phyloP scores from a whole-genome alignment of 2,797 vertebrate species.

The Acanthurus tractus region DNA sequence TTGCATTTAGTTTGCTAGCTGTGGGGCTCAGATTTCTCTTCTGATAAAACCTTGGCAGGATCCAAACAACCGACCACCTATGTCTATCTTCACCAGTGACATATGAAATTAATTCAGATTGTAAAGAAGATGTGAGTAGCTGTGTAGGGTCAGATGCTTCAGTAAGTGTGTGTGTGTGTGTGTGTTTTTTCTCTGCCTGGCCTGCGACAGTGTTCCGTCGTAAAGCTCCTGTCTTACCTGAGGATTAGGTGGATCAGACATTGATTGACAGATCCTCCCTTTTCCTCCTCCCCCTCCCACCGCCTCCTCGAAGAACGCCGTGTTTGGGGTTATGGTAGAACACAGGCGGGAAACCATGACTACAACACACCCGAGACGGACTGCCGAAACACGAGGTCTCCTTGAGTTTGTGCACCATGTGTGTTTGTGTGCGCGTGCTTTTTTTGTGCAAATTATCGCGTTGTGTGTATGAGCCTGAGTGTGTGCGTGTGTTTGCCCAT shows the following conservation, averaged over 20 bases:
- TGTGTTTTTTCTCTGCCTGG: slow-evolving; percentile 54
- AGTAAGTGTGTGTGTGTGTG: too few species aligned
- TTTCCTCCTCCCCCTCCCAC: slow-evolving; percentile 29
- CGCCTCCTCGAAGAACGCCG: slow-evolving; percentile 14
- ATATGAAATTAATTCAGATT: slow-evolving; percentile 49
- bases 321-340: slow-evolving; percentile 76
- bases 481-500: slow-evolving; percentile 43
- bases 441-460: slow-evolving; percentile 17
- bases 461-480: slow-evolving; percentile 29
- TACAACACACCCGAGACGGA: slow-evolving; percentile 51
- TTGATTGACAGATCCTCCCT: slow-evolving; percentile 77
- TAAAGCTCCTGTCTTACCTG: slow-evolving; percentile 84
- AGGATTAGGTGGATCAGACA: slow-evolving; percentile 84
- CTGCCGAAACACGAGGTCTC: slow-evolving; percentile 61
- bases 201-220: slow-evolving; percentile 71
- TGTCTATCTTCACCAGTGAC: slow-evolving; percentile 15
- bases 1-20: slow-evolving; percentile 6
- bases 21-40: slow-evolving; percentile 1
- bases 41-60: slow-evolving; percentile 19
- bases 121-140: slow-evolving; percentile 45
- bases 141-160: slow-evolving; percentile 59
- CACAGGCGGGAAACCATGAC: slow-evolving; percentile 66
- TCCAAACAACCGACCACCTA: slow-evolving; percentile 6
- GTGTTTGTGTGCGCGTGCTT: slow-evolving; percentile 7
- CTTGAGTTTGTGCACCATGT: slow-evolving; percentile 25